Conservation (phyloP, 2,113 vertebrate genomes). For the Cynoglossus semilaevis region DNA sequence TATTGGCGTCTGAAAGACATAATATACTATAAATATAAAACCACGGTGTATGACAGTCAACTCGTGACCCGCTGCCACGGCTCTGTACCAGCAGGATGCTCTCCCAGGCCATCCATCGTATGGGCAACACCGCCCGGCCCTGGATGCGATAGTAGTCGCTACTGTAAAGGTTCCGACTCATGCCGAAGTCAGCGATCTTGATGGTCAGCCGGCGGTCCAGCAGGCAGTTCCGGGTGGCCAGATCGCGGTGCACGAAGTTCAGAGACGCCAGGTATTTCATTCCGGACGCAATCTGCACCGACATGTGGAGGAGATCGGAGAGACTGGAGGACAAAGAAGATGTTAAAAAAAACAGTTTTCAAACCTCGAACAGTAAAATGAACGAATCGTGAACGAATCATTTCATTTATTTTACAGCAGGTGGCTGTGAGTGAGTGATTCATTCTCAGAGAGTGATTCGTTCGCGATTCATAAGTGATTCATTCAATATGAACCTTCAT, state of each 20-base stretch:
- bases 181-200: constrained; percentile 85
- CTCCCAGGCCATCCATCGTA: constrained; percentile 89
- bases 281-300: constrained; percentile 82
- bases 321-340: constrained; percentile 55
- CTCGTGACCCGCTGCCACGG: too few relatives aligned
- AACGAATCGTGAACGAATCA: too few relatives aligned
- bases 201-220: constrained; percentile 85
- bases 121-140: constrained; percentile 83
- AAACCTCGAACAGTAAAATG: too few relatives aligned
- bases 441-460: too few relatives aligned
- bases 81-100: constrained; percentile 82
- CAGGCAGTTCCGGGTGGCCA: constrained; percentile 85
- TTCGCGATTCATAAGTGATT: too few relatives aligned
- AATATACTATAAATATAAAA: too few relatives aligned
- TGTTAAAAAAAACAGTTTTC: background rate
- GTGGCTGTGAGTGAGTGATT: too few relatives aligned
- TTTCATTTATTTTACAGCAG: too few relatives aligned
- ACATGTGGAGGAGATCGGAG: constrained; percentile 83
- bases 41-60: too few relatives aligned
- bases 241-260: constrained; percentile 84
- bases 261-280: constrained; percentile 84
- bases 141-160: constrained; percentile 88
- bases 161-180: constrained; percentile 86
- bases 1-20: too few relatives aligned
- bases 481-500: too few relatives aligned